Percentiles rank a stretch among this genome's conserved stretches.
Evolutionary conservation across 1,140 invertebrate genomes (phyloP).

Genomic region (Zelostemma sp.): DNA sequence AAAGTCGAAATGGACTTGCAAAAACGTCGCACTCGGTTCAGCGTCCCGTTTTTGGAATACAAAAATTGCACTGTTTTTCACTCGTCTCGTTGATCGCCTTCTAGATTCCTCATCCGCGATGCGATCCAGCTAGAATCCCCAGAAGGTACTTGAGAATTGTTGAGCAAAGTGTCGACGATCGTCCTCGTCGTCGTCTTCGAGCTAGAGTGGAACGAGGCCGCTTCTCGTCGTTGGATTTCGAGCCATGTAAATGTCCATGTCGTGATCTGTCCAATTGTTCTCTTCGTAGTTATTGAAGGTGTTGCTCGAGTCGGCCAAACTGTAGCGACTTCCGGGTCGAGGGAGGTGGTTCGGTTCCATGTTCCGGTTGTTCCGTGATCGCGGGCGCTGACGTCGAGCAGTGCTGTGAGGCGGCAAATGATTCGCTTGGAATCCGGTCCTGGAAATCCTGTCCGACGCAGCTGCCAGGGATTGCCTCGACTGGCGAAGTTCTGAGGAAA

Average conservation of each 20-base stretch:
- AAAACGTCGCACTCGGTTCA: too few species aligned
- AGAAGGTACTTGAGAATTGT: slow-evolving; percentile 24
- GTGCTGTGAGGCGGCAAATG: slow-evolving; percentile 71
- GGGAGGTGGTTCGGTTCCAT: slow-evolving; percentile 67
- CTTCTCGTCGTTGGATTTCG: slow-evolving; percentile 88
- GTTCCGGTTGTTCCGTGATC: slow-evolving; percentile 70
- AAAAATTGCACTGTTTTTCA: slow-evolving; percentile 2
- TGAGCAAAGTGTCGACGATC: slow-evolving; percentile 49
- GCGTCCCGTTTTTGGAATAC: not conserved
- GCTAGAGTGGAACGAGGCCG: slow-evolving; percentile 85
- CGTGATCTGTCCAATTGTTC: slow-evolving; percentile 95
- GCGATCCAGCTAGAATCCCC: slow-evolving; percentile 30
- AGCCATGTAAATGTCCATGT: slow-evolving; percentile 95
- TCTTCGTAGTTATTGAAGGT: slow-evolving; percentile 89
- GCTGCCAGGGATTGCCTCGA: slow-evolving; percentile 85
- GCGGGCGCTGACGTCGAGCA: slow-evolving; percentile 75
- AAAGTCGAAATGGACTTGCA: too few species aligned
- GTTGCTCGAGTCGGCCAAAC: slow-evolving; percentile 80
- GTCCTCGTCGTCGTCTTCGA: not conserved
- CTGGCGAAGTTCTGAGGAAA: slow-evolving; percentile 80
- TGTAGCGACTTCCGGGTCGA: slow-evolving; percentile 76
- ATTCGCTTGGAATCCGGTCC: slow-evolving; percentile 74
- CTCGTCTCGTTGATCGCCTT: too few species aligned
- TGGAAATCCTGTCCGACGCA: slow-evolving; percentile 82
- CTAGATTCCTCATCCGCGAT: too few species aligned